Conservation (phyloP, 2,797 vertebrate species). For the Hemibagrus guttatus region DNA sequence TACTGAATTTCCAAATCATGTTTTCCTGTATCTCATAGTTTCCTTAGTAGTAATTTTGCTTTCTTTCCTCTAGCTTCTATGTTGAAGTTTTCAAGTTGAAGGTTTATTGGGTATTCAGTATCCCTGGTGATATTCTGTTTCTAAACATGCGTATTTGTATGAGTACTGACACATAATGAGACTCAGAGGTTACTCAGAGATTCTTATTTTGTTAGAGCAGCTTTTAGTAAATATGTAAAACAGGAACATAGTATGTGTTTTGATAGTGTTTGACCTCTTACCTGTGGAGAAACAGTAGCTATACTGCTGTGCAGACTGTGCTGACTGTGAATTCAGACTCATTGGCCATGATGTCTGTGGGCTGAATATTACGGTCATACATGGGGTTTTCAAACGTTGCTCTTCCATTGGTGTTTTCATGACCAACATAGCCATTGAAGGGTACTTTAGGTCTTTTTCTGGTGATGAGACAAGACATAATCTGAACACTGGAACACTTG, state of each 20-base stretch:
- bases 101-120: background rate
- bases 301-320: constrained; percentile 99
- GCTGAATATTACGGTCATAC: constrained; percentile 97
- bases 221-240: background rate
- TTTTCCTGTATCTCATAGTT: background rate
- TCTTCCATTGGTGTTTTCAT: constrained; percentile 94
- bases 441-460: constrained; percentile 99
- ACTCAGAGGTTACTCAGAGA: no score
- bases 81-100: background rate
- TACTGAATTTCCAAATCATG: background rate
- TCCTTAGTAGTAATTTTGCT: background rate
- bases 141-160: background rate
- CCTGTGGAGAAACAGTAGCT: constrained; percentile 77
- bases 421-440: constrained; percentile 94
- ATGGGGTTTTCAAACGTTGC: constrained; percentile 98
- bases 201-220: background rate
- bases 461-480: constrained; percentile 34
- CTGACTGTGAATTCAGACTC: constrained; percentile 98
- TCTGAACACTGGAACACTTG: background rate
- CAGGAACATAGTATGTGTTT: background rate
- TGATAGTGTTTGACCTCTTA: constrained; percentile 52
- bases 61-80: background rate
- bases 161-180: background rate
- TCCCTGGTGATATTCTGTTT: background rate
- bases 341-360: constrained; percentile 90